A percentile compares a stretch with the other conserved stretches of the same genome.
Evolutionary conservation across 2,888 invertebrate species (phyloP).

Genomic region (Dendrolimus houi): DNA sequence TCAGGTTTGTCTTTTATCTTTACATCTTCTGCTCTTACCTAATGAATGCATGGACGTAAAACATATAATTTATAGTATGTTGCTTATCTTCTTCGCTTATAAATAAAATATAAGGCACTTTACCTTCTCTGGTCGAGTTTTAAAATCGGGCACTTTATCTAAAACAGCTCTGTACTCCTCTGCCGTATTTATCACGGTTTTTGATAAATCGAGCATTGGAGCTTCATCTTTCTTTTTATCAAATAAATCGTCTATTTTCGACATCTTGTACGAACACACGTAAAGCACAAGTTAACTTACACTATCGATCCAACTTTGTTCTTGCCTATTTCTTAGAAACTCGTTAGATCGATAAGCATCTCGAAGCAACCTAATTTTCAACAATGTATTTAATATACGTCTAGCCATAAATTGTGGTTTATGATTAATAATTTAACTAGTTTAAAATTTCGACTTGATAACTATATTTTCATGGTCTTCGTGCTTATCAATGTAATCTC

Average conservation of each 20-base stretch:
- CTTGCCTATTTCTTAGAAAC: constrained; percentile 35
- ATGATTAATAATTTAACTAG: constrained; percentile 14
- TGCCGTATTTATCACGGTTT: constrained; percentile 83
- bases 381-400: constrained; percentile 39
- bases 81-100: neutral
- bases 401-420: constrained; percentile 29
- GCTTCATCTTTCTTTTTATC: constrained; percentile 90
- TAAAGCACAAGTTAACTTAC: constrained; percentile 12
- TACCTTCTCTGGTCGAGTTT: constrained; percentile 91
- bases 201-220: constrained; percentile 89
- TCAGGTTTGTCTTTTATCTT: constrained; percentile 83
- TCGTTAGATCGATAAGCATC: constrained; percentile 45
- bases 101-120: constrained; percentile 2
- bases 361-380: constrained; percentile 43
- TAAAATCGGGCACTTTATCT: constrained; percentile 93
- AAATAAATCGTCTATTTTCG: constrained; percentile 88
- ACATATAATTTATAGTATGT: neutral
- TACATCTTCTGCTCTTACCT: constrained; percentile 85
- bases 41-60: constrained; percentile 8
- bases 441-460: constrained; percentile 33
- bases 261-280: constrained; percentile 57
- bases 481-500: constrained; percentile 42
- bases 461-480: constrained; percentile 41
- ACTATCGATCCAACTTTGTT: constrained; percentile 48
- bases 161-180: constrained; percentile 89